phyloP scores from a whole-genome alignment of 1,140 invertebrate genomes.

The Andricus grossulariae region DNA sequence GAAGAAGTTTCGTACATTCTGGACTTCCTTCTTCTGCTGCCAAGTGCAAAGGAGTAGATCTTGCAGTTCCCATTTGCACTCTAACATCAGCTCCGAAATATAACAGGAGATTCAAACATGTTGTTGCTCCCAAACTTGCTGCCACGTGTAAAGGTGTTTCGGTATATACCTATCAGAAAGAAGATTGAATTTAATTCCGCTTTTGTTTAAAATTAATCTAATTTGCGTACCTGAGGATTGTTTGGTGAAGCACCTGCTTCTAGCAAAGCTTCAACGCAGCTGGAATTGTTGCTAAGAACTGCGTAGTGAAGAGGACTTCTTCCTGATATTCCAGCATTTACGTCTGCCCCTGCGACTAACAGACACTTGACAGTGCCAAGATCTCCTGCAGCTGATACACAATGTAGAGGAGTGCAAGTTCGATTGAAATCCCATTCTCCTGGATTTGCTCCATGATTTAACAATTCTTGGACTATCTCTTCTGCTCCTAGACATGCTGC shows the following conservation, averaged over 20 bases:
- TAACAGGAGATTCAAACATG: constrained; percentile 82
- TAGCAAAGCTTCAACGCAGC: constrained; percentile 82
- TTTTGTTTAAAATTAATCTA: background rate
- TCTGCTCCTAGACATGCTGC: constrained; percentile 81
- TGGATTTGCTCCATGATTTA: constrained; percentile 81
- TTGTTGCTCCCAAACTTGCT: constrained; percentile 82
- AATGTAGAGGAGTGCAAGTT: constrained; percentile 85
- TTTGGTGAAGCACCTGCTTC: constrained; percentile 85
- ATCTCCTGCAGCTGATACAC: constrained; percentile 82
- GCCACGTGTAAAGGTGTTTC: constrained; percentile 91
- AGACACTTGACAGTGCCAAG: constrained; percentile 78
- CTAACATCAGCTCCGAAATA: constrained; percentile 85
- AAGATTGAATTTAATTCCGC: too few species aligned
- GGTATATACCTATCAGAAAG: constrained; percentile 79
- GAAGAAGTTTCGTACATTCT: constrained; percentile 82
- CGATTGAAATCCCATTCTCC: constrained; percentile 81
- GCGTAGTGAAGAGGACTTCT: constrained; percentile 84
- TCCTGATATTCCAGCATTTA: constrained; percentile 83
- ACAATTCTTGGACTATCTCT: constrained; percentile 80
- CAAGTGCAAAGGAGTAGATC: constrained; percentile 86
- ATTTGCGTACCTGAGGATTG: constrained; percentile 81
- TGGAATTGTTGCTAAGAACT: constrained; percentile 81
- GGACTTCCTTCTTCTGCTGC: constrained; percentile 88
- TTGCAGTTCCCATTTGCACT: constrained; percentile 81
- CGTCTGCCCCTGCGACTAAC: constrained; percentile 81